Conservation (phyloP, 1,140 invertebrate species). For the Zaprionus ghesquierei region DNA sequence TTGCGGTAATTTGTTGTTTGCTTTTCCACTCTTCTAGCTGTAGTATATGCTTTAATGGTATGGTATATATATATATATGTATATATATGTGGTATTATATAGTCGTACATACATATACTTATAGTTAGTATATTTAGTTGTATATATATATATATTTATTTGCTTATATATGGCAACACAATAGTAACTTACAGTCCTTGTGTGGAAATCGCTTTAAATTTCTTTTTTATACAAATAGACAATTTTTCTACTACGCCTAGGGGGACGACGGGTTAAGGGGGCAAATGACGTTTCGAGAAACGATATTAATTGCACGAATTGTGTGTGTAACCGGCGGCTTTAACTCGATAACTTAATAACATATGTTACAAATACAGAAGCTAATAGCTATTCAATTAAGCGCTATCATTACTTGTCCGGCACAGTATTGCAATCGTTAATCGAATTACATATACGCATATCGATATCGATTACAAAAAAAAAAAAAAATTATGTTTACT, state of each 20-base stretch:
- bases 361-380: constrained; percentile 41
- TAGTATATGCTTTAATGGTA: constrained; percentile 11
- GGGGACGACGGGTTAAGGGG: not conserved
- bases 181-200: constrained; percentile 74
- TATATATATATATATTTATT: constrained; percentile 45
- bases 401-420: constrained; percentile 42
- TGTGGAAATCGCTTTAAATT: constrained; percentile 21
- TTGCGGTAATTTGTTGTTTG: constrained; percentile 14
- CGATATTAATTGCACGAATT: constrained; percentile 43
- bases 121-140: constrained; percentile 20
- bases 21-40: constrained; percentile 14
- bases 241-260: constrained; percentile 52
- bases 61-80: constrained; percentile 20
- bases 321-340: constrained; percentile 5
- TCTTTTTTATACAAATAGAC: constrained; percentile 72
- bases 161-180: constrained; percentile 68
- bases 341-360: constrained; percentile 28
- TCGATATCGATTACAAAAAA: constrained; percentile 24
- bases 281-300: constrained; percentile 15
- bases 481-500: constrained; percentile 19
- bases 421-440: constrained; percentile 18
- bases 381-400: constrained; percentile 41
- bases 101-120: constrained; percentile 16
- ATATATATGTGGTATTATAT: constrained; percentile 30
- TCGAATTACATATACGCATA: constrained; percentile 13